Evolutionary conservation across 2,888 invertebrate genomes (phyloP).

Genomic region (Orchestes rusci): DNA sequence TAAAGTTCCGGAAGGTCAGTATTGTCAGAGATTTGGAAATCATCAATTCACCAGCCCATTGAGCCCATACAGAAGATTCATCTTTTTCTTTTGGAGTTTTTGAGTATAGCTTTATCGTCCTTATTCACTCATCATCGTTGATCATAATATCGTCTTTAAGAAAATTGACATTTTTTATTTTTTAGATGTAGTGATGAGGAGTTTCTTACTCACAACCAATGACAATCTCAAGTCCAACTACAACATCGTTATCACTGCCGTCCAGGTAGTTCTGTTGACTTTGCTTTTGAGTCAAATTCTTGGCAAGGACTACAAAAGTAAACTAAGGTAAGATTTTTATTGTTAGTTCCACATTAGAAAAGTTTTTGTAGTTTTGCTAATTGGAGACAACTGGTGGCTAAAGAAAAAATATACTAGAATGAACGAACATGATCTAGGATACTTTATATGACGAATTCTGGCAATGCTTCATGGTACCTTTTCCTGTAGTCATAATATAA

Average conservation of each 20-base stretch:
- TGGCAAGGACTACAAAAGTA: background rate
- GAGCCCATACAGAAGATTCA: too few species aligned
- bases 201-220: too few species aligned
- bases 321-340: background rate
- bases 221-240: background rate
- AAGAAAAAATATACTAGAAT: conserved; percentile 10
- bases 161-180: too few species aligned
- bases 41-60: too few species aligned
- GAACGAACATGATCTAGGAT: too few species aligned
- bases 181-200: too few species aligned
- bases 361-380: conserved; percentile 4
- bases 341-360: background rate
- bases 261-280: background rate
- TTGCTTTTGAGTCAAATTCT: background rate
- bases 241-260: background rate
- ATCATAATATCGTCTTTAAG: too few species aligned
- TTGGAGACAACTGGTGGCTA: background rate
- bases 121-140: too few species aligned
- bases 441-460: conserved; percentile 11
- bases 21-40: too few species aligned
- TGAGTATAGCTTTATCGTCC: too few species aligned
- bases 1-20: too few species aligned
- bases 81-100: too few species aligned
- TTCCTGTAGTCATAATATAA: conserved; percentile 3
- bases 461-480: conserved; percentile 18